Conservation (phyloP, 2,797 vertebrate genomes). For the Typhlichthys subterraneus region DNA sequence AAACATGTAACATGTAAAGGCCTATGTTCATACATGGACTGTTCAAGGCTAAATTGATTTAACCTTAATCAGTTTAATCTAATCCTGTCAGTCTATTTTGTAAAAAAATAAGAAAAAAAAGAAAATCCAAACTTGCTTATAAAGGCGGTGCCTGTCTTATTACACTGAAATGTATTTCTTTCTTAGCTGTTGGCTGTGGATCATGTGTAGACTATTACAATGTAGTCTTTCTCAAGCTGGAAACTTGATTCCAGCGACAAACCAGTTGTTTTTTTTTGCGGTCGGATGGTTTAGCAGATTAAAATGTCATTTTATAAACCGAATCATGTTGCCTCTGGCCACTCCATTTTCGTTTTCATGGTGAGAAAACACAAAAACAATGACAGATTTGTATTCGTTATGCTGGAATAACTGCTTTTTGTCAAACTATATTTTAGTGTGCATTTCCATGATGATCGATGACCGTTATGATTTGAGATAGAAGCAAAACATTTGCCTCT, state of each 20-base stretch:
- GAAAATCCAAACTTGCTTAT: slow-evolving; percentile 11
- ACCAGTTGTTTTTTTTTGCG: slow-evolving; percentile 13
- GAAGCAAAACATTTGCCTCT: slow-evolving; percentile 45
- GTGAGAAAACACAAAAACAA: slow-evolving; percentile 10
- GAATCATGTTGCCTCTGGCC: slow-evolving; percentile 35
- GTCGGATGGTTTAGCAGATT: slow-evolving; percentile 18
- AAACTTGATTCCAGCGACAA: slow-evolving; percentile 6
- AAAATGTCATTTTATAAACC: slow-evolving; percentile 31
- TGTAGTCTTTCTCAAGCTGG: slow-evolving; percentile 13
- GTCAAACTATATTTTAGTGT: slow-evolving; percentile 11
- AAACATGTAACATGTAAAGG: background rate
- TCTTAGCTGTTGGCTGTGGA: slow-evolving; percentile 22
- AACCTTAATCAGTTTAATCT: slow-evolving; percentile 20
- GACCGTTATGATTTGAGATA: slow-evolving; percentile 44
- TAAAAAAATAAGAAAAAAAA: background rate
- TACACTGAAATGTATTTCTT: slow-evolving; percentile 30
- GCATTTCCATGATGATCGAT: slow-evolving; percentile 30
- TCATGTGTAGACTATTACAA: slow-evolving; percentile 15
- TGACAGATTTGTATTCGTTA: slow-evolving; percentile 22
- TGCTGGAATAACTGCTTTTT: slow-evolving; percentile 26
- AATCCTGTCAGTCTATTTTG: slow-evolving; percentile 8
- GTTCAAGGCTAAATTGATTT: background rate
- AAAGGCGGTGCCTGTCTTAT: slow-evolving; percentile 41
- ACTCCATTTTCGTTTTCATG: slow-evolving; percentile 17
- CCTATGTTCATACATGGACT: slow-evolving; percentile 16